Evolutionary conservation across 2,113 vertebrate species (phyloP).

Genomic region (Takifugu bimaculatus): DNA sequence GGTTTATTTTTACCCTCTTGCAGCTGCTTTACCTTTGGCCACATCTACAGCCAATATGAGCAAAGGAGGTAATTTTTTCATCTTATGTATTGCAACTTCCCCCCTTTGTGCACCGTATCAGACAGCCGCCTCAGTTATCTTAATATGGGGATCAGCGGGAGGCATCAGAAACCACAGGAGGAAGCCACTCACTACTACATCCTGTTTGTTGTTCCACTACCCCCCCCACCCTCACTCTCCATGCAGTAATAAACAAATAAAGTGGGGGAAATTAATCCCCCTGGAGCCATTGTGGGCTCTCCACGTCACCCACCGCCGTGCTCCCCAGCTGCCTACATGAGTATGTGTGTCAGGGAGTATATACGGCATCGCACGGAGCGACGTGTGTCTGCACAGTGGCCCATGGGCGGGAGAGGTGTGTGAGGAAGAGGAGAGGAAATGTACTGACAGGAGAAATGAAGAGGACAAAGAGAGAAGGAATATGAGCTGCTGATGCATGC

Average conservation of each 20-base stretch:
- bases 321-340: conserved; percentile 48
- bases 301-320: conserved; percentile 42
- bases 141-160: conserved; percentile 41
- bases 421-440: not conserved
- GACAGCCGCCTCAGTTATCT: conserved; percentile 22
- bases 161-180: conserved; percentile 53
- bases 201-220: conserved; percentile 56
- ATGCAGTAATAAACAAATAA: conserved; percentile 64
- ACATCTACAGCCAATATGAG: not conserved
- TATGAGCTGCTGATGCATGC: too few species aligned
- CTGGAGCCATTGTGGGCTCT: conserved; percentile 58
- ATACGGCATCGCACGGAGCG: not conserved
- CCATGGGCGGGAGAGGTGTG: not conserved
- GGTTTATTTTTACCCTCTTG: not conserved
- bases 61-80: not conserved
- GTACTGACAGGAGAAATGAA: not conserved
- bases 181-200: conserved; percentile 41
- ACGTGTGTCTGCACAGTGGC: not conserved
- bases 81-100: not conserved
- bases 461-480: not conserved
- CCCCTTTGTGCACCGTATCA: conserved; percentile 5
- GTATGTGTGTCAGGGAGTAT: too few species aligned
- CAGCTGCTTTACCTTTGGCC: not conserved
- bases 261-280: conserved; percentile 59
- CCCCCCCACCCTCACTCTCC: conserved; percentile 47